Evolutionary conservation across 2,888 invertebrate genomes (phyloP).

Genomic region (Drosophila testacea): DNA sequence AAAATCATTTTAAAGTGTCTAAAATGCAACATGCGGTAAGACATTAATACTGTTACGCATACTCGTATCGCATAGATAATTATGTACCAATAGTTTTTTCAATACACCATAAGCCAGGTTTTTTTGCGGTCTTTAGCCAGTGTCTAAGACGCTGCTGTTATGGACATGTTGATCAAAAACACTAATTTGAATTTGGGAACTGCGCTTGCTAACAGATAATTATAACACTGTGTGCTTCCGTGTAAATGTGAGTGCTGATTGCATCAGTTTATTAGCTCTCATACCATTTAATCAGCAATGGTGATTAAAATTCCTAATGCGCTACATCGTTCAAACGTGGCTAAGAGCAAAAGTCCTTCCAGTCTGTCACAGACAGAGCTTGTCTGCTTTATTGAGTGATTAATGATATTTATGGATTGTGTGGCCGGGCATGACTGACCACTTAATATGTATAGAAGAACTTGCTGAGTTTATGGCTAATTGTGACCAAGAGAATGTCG

Average conservation of each 20-base stretch:
- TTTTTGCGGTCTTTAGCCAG: conserved; percentile 51
- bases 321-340: conserved; percentile 7
- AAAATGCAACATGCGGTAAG: background rate
- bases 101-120: conserved; percentile 40
- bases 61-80: conserved; percentile 22
- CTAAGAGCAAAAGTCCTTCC: conserved; percentile 35
- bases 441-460: conserved; percentile 54
- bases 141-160: conserved; percentile 33
- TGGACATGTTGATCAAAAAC: conserved; percentile 26
- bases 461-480: conserved; percentile 57
- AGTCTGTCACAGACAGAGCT: background rate
- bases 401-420: conserved; percentile 72
- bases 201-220: no score
- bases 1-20: background rate
- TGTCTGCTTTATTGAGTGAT: conserved; percentile 63
- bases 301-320: conserved; percentile 68
- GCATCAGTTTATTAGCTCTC: conserved; percentile 56
- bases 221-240: conserved; percentile 11
- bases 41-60: conserved; percentile 28
- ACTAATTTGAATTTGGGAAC: no score
- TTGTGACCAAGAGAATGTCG: conserved; percentile 18
- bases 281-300: conserved; percentile 51
- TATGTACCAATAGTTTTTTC: conserved; percentile 51
- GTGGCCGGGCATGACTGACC: conserved; percentile 33
- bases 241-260: conserved; percentile 30